Evolutionary conservation across 2,797 vertebrate genomes (phyloP), one percentile per base, ranked within the genome.

Genomic region (Myotis planiceps): DNA sequence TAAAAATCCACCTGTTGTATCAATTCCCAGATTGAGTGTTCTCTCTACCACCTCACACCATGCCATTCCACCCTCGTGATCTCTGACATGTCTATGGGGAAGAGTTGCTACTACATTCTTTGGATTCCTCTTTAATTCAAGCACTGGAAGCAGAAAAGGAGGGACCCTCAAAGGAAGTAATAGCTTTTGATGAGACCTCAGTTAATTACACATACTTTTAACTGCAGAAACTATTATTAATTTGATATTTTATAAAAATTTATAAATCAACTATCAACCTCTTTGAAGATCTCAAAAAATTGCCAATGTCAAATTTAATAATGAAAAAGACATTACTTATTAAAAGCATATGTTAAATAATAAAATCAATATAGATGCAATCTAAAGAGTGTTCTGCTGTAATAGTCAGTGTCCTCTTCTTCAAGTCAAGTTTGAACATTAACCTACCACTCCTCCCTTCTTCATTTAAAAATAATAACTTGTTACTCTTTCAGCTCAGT

Each of bases 111-210:
- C 13, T 37, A 7, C 49, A 53, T 82, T 75, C 58, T 95, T 69
- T 90, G 47, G 53, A 60, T 92, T 85, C 82, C 27, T 45, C 85
- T 69, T 84, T 72, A 72, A 69, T 86, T 93, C 87, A 85, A 84
- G 88, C 29, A 71, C 16, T 90, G 53, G 58, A 71, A 81, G 55
- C 83, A 94, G 34, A 90, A 69, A 91, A 87, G 3, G 42, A 72
- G 71, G 39, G 34, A 78, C 81, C 29, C 32, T 97, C 47, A 82
- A 92, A 74, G 55, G 55, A 96, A 94, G 27, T 94, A 81, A 82
- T 72, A 84, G 78, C 63, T 90, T 84, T 81, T 91, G 58, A 68
- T 93, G 58, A 84, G 58, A 79, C 12, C 19, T 65, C 39, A 58
- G 37, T 81, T 92, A 78, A 63, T 71, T 92, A 55, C 74, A 10